These are phyloP conservation scores for Lanius ludovicianus DNA, from an alignment of 2,113 vertebrate genomes.

Conservation along the genomic window DNA sequence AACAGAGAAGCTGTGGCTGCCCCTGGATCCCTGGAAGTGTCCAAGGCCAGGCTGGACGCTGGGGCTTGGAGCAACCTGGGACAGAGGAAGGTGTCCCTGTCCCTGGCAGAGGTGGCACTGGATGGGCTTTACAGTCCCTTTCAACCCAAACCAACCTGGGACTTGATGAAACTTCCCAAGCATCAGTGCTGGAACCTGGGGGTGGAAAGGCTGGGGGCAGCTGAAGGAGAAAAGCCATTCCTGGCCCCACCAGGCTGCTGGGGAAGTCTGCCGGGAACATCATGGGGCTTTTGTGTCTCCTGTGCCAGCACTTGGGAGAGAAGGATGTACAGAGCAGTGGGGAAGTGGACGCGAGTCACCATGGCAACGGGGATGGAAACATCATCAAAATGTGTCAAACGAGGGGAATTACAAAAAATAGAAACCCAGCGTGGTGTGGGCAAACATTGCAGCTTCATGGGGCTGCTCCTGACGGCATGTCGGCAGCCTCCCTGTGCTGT, in stretches of 20 bases:
- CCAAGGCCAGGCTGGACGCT: fast-evolving
- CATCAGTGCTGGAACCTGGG: background rate
- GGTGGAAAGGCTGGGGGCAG: background rate
- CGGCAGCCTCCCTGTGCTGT: fast-evolving
- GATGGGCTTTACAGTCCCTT: background rate
- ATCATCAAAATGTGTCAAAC: background rate
- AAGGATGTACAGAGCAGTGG: background rate
- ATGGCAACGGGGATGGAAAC: background rate
- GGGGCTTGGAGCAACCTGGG: background rate
- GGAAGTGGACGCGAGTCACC: background rate
- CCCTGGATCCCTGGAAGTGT: background rate
- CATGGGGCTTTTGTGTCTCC: background rate
- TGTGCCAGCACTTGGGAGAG: background rate
- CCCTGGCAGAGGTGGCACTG: background rate
- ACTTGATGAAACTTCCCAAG: background rate
- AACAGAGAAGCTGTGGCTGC: background rate
- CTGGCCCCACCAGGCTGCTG: background rate
- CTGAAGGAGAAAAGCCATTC: background rate
- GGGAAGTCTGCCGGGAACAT: background rate
- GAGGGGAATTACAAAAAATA: background rate
- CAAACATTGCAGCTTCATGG: background rate
- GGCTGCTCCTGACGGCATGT: background rate
- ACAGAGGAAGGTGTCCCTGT: background rate
- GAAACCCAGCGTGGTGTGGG: background rate
- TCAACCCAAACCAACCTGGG: fast-evolving